A percentile compares a stretch with the other conserved stretches of the same genome.
Conservation (phyloP, 2,113 vertebrate genomes). For the Lynx canadensis region DNA sequence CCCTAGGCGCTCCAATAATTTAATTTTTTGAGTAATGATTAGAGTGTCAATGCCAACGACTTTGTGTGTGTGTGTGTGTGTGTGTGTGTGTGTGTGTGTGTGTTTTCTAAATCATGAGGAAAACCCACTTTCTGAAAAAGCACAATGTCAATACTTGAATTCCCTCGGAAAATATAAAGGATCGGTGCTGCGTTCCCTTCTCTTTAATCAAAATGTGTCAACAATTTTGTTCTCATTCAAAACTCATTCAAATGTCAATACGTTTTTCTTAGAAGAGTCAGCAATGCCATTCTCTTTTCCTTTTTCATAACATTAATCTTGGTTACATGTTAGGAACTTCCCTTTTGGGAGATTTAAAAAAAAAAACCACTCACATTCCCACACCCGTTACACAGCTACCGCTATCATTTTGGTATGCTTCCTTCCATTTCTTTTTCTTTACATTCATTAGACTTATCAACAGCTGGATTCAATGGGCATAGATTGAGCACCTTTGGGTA, state of each 20-base stretch:
- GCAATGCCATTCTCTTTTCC: background rate
- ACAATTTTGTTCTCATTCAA: background rate
- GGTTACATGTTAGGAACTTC: background rate
- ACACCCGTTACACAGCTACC: background rate
- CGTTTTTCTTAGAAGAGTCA: background rate
- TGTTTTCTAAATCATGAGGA: background rate
- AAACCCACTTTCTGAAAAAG: background rate
- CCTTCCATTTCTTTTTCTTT: background rate
- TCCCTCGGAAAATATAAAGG: background rate
- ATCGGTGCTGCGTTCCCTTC: background rate
- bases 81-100: too few species aligned
- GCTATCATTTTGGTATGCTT: background rate
- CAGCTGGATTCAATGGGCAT: background rate
- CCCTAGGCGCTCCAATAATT: background rate
- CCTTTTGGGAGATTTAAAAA: background rate
- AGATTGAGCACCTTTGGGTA: background rate
- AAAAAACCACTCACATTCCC: background rate
- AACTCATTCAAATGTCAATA: background rate
- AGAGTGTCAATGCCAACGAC: background rate
- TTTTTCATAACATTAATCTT: background rate
- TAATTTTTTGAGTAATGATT: slow-evolving; percentile 15
- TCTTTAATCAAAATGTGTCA: background rate
- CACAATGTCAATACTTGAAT: background rate
- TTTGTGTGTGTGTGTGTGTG: background rate
- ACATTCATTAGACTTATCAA: background rate